These are phyloP conservation scores for Microtus ochrogaster DNA, from an alignment of 2,113 vertebrate genomes.

Conservation along the genomic window DNA sequence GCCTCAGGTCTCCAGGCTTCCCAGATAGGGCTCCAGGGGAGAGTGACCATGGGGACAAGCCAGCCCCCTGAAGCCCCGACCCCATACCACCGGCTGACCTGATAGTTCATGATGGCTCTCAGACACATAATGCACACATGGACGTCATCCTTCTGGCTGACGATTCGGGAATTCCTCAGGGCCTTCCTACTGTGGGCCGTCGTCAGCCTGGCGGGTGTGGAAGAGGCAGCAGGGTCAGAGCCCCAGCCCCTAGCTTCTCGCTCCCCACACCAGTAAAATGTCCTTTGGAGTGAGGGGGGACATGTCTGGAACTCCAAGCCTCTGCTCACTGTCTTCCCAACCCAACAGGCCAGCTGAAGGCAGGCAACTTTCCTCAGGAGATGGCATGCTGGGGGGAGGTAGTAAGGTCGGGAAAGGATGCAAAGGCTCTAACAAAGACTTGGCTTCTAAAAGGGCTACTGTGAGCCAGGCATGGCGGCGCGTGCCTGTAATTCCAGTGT, in stretches of 20 bases:
- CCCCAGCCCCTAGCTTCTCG: background rate
- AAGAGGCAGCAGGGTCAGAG: constrained; percentile 19
- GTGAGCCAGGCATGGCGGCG: background rate
- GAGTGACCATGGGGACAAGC: background rate
- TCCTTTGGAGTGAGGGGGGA: background rate
- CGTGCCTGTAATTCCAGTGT: background rate
- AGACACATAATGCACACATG: constrained; percentile 98
- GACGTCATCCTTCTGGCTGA: constrained; percentile 94
- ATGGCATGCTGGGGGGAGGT: background rate
- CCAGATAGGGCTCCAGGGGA: too few relatives aligned
- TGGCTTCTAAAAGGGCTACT: background rate
- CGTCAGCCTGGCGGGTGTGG: constrained; percentile 80
- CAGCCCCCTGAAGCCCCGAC: accelerated
- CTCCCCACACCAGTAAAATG: background rate
- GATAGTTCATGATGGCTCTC: constrained; percentile 99
- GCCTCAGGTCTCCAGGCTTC: background rate
- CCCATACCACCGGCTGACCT: constrained; percentile 85
- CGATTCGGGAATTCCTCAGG: constrained; percentile 88
- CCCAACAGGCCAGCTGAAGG: background rate
- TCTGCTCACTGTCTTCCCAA: background rate
- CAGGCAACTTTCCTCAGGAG: background rate
- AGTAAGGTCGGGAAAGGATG: background rate
- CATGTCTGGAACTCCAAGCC: background rate
- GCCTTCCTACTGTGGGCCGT: constrained; percentile 91
- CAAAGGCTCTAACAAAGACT: background rate